A percentile compares a stretch with the other conserved stretches of the same genome.
These are phyloP conservation scores for Hydractinia echinata DNA, from an alignment of 30 jellyfish, hydroid and myxozoan genomes.

Conservation along the genomic window DNA sequence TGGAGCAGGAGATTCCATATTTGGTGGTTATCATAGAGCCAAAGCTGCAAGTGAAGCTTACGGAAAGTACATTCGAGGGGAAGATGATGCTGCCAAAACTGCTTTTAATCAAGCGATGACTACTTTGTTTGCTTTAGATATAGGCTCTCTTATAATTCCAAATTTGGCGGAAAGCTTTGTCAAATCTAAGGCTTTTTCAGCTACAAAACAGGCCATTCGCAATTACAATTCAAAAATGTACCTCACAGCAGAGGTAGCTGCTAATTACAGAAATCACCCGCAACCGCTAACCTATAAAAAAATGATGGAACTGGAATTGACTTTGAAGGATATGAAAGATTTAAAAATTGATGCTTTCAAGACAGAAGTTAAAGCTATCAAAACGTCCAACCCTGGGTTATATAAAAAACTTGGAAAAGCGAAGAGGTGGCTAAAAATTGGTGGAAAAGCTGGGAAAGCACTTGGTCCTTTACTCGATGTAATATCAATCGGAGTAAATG, in stretches of 20 bases:
- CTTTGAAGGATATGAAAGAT: too few species aligned
- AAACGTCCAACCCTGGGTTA: neutral
- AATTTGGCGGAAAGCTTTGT: constrained; percentile 16
- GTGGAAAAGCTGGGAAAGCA: constrained; percentile 4
- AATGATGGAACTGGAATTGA: too few species aligned
- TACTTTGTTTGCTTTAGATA: constrained; percentile 28
- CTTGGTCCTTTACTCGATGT: constrained; percentile 28
- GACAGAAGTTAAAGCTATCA: neutral
- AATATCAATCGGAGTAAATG: constrained; percentile 15
- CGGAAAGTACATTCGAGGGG: neutral
- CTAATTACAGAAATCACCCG: too few species aligned
- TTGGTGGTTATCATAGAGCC: too few species aligned
- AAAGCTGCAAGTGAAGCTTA: too few species aligned
- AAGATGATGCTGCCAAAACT: constrained; percentile 10
- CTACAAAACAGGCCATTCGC: too few species aligned
- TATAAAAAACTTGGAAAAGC: constrained; percentile 13
- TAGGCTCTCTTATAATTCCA: constrained; percentile 24
- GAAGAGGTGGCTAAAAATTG: constrained; percentile 15
- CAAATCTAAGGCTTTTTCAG: neutral
- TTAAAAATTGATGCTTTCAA: too few species aligned
- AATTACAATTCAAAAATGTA: too few species aligned
- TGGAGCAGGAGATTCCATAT: too few species aligned
- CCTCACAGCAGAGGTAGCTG: too few species aligned
- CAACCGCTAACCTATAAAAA: too few species aligned
- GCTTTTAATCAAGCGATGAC: constrained; percentile 26